These are phyloP conservation scores for Aleiodes testaceus DNA, from an alignment of 2,888 invertebrate genomes.

Conservation along the genomic window DNA sequence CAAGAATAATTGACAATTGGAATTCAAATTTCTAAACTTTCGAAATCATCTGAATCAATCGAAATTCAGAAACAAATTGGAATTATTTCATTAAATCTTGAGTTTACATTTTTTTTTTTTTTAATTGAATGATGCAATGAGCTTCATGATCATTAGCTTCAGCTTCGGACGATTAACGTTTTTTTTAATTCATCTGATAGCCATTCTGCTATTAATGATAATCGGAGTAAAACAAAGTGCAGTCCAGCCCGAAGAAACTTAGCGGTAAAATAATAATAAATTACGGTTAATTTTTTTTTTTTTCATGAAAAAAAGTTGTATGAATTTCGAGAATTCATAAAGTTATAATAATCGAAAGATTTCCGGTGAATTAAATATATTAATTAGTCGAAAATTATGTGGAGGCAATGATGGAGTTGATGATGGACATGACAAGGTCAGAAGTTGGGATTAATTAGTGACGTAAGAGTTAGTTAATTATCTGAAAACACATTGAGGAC, in stretches of 20 bases:
- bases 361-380: too few species aligned
- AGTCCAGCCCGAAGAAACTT: slow-evolving; percentile 1
- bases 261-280: slow-evolving; percentile 18
- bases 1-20: neutral
- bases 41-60: too few species aligned
- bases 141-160: neutral
- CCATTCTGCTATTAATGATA: slow-evolving; percentile 39
- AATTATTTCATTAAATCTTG: too few species aligned
- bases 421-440: too few species aligned
- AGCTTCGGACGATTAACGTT: slow-evolving; percentile 41
- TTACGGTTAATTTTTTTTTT: slow-evolving; percentile 21
- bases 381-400: too few species aligned
- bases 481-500: slow-evolving; percentile 46
- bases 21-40: neutral
- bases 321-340: neutral
- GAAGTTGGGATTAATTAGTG: slow-evolving; percentile 34
- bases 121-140: too few species aligned
- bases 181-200: slow-evolving; percentile 28
- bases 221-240: slow-evolving; percentile 34
- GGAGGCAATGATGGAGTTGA: slow-evolving; percentile 32
- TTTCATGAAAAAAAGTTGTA: neutral
- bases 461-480: slow-evolving; percentile 42
- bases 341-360: too few species aligned
- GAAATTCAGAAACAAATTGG: too few species aligned
- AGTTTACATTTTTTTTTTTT: too few species aligned